A percentile compares a stretch with the other conserved stretches of the same genome.
These are phyloP conservation scores for Ormyrus thymus DNA, from an alignment of 2,888 invertebrate species.

Conservation along the genomic window DNA sequence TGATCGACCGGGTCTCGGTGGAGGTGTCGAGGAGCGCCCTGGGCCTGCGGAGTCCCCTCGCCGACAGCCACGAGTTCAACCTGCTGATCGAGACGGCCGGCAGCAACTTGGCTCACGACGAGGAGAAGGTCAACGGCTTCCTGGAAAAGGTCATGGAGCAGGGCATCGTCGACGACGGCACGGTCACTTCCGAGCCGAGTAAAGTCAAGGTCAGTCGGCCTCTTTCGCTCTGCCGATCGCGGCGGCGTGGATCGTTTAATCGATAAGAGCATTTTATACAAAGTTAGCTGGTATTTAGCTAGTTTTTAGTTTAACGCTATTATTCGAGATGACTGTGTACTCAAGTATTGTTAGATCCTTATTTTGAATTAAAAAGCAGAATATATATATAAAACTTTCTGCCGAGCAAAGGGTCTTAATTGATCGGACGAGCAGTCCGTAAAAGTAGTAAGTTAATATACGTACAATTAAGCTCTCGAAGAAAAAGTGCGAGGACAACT, in stretches of 20 bases:
- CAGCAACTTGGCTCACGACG: constrained; percentile 89
- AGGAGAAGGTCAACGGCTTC: constrained; percentile 89
- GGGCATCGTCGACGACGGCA: constrained; percentile 87
- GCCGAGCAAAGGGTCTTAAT: too few species aligned
- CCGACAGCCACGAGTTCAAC: constrained; percentile 82
- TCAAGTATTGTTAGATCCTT: too few species aligned
- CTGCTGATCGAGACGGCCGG: constrained; percentile 92
- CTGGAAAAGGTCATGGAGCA: constrained; percentile 84
- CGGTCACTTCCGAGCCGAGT: constrained; percentile 87
- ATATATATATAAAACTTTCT: too few species aligned
- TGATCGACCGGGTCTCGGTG: constrained; percentile 89
- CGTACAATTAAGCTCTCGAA: neutral
- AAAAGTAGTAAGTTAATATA: neutral
- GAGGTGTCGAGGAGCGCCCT: constrained; percentile 81
- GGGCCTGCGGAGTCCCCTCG: constrained; percentile 77
- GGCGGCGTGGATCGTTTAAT: too few species aligned
- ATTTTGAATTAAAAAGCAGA: too few species aligned
- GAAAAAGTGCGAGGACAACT: neutral
- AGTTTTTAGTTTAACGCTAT: too few species aligned
- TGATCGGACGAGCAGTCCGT: too few species aligned
- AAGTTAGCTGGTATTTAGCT: too few species aligned
- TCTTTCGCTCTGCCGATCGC: neutral
- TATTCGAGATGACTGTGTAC: too few species aligned
- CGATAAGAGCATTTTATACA: too few species aligned
- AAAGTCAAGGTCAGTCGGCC: constrained; percentile 82